These are phyloP conservation scores for Jacana jacana DNA, from an alignment of 2,113 vertebrate species.

Conservation along the genomic window DNA sequence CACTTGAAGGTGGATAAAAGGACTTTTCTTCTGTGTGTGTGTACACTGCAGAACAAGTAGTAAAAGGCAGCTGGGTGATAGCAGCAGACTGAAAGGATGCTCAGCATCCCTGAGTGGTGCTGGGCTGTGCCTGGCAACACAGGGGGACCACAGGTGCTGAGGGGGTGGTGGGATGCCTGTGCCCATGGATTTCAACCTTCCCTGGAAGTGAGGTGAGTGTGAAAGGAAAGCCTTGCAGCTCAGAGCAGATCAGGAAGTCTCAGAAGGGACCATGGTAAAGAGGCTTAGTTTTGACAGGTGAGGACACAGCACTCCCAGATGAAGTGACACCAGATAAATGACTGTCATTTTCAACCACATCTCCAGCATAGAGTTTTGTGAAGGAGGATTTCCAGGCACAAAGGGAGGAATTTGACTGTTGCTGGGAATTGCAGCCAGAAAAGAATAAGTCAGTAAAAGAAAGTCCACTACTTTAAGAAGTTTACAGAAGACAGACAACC, in stretches of 20 bases:
- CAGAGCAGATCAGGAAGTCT: background rate
- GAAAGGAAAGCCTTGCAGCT: background rate
- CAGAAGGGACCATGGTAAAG: background rate
- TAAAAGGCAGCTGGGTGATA: background rate
- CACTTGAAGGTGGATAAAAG: background rate
- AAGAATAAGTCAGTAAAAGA: background rate
- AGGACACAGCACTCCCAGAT: background rate
- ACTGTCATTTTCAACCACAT: background rate
- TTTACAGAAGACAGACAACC: background rate
- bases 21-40: background rate
- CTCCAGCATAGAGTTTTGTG: background rate
- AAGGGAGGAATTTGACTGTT: background rate
- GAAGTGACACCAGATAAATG: slow-evolving; percentile 26
- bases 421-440: background rate
- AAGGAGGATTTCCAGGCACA: background rate
- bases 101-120: background rate
- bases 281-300: slow-evolving; percentile 38
- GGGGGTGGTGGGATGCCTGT: background rate
- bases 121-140: background rate
- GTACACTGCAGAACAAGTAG: background rate
- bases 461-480: slow-evolving; percentile 11
- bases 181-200: fast-evolving
- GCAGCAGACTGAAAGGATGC: background rate
- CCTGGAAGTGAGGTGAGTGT: background rate
- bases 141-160: fast-evolving